phyloP scores from a whole-genome alignment of 2,113 vertebrate genomes.

The Anarhynchus alexandrinus region DNA sequence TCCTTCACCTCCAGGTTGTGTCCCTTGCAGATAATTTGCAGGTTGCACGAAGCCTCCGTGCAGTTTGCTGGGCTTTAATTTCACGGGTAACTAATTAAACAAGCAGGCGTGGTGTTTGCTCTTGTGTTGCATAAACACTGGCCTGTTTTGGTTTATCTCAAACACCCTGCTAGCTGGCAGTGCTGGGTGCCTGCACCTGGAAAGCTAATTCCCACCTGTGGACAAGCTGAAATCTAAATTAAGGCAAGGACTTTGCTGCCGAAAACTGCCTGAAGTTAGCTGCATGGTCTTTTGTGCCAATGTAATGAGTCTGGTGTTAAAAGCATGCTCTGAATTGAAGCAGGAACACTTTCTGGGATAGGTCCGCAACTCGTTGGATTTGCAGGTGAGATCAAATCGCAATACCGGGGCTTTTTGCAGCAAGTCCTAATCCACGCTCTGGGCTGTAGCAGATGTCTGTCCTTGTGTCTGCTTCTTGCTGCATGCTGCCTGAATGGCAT shows the following conservation, averaged over 20 bases:
- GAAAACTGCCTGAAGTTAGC: neutral
- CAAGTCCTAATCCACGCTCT: neutral
- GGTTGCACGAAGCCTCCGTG: neutral
- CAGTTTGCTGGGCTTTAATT: slow-evolving; percentile 8
- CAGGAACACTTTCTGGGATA: neutral
- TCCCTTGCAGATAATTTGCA: neutral
- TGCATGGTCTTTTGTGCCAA: fast-evolving
- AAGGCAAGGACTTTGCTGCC: neutral
- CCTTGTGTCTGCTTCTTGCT: neutral
- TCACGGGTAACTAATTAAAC: slow-evolving; percentile 1
- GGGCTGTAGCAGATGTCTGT: neutral
- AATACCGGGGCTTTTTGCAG: neutral
- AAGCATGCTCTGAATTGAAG: neutral
- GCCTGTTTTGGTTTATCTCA: neutral
- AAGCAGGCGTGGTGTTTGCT: neutral
- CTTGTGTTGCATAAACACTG: neutral
- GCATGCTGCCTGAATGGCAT: neutral
- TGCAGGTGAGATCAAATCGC: neutral
- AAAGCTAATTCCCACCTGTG: neutral
- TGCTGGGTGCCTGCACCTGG: slow-evolving; percentile 9
- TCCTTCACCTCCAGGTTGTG: neutral
- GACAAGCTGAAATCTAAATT: neutral
- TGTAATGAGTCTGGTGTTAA: neutral
- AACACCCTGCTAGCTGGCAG: neutral
- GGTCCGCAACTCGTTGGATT: neutral